phyloP scores from a whole-genome alignment of 92 coral and sea anemone genomes.

The Porites cylindrica region DNA sequence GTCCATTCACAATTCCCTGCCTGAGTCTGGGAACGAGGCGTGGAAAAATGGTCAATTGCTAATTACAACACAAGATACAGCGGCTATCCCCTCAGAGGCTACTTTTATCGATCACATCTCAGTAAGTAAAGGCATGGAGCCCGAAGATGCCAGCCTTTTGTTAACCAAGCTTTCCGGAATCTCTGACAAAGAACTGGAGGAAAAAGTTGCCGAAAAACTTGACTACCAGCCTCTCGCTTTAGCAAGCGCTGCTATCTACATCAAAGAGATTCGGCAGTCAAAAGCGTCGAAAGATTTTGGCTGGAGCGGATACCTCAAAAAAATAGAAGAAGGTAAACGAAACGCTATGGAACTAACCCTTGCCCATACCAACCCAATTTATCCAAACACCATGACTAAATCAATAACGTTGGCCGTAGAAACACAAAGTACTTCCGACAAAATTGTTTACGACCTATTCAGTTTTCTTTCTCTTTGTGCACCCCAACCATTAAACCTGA shows the following conservation, averaged over 20 bases:
- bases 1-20: neutral
- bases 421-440: neutral
- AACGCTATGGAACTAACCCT: neutral
- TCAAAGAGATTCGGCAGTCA: neutral
- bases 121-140: slow-evolving; percentile 42
- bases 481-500: neutral
- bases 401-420: slow-evolving; percentile 39
- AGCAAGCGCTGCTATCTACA: slow-evolving; percentile 48
- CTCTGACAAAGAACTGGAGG: neutral
- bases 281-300: neutral
- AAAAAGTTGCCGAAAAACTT: slow-evolving; percentile 3
- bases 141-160: neutral
- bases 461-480: slow-evolving; percentile 11
- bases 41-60: slow-evolving; percentile 50
- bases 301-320: slow-evolving; percentile 8
- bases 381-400: slow-evolving; percentile 39
- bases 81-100: slow-evolving; percentile 26
- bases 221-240: slow-evolving; percentile 61
- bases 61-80: slow-evolving; percentile 47
- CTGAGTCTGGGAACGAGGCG: slow-evolving; percentile 28
- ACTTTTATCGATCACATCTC: slow-evolving; percentile 29
- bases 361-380: slow-evolving; percentile 25
- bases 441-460: neutral
- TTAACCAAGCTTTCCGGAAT: neutral
- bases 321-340: neutral